Evolutionary conservation across 2,797 vertebrate genomes (phyloP).

Genomic region (Aselliscus stoliczkanus): DNA sequence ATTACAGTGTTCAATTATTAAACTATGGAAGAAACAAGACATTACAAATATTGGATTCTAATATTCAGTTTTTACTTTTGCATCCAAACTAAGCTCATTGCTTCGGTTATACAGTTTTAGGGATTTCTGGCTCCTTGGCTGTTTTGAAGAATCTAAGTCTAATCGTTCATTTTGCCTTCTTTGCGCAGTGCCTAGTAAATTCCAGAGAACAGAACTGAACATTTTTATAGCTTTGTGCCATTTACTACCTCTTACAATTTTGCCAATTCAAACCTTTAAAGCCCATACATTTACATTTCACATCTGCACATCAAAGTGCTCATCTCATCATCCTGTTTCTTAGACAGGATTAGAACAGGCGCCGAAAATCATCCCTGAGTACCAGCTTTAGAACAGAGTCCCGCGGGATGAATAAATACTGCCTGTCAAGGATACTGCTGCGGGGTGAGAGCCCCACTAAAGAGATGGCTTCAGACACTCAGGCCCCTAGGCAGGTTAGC

Average conservation of each 20-base stretch:
- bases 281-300: slow-evolving; percentile 13
- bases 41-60: background rate
- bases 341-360: background rate
- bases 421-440: background rate
- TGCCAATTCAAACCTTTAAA: slow-evolving; percentile 31
- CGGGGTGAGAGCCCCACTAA: too few relatives aligned
- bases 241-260: background rate
- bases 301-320: background rate
- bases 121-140: background rate
- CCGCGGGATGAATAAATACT: background rate
- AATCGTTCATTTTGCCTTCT: slow-evolving; percentile 2
- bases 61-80: slow-evolving; percentile 27
- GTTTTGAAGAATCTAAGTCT: background rate
- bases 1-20: background rate
- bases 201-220: background rate
- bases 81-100: background rate
- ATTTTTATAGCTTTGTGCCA: slow-evolving; percentile 1
- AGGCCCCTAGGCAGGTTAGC: background rate
- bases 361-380: background rate
- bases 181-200: background rate
- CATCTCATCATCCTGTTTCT: background rate
- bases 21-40: background rate
- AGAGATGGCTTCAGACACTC: background rate
- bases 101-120: background rate
- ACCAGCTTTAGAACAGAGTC: background rate